These are phyloP conservation scores for Sciaenops ocellatus DNA, from an alignment of 2,797 vertebrate species.

Conservation along the genomic window DNA sequence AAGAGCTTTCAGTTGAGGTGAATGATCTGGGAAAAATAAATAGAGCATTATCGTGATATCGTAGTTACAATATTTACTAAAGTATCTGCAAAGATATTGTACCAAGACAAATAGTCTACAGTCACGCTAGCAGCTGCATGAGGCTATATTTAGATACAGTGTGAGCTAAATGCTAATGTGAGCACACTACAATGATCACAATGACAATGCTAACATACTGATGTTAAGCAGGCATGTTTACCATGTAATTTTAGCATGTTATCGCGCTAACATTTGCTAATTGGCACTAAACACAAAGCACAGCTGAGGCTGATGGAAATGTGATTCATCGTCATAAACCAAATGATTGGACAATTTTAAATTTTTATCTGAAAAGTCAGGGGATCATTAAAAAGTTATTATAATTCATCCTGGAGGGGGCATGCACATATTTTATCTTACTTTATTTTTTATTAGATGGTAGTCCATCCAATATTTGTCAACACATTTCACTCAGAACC, in stretches of 20 bases:
- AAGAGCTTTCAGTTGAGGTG: neutral
- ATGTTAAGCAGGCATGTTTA: neutral
- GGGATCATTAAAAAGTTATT: too few species aligned
- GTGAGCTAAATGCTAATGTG: neutral
- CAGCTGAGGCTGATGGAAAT: neutral
- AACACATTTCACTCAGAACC: too few species aligned
- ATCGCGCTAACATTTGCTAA: too few species aligned
- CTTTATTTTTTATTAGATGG: neutral
- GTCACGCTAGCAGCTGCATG: neutral
- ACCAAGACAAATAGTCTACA: neutral
- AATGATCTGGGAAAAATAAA: neutral
- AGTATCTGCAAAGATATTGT: neutral
- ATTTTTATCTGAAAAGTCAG: too few species aligned
- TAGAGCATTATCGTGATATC: neutral
- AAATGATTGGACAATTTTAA: too few species aligned
- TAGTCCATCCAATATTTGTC: too few species aligned
- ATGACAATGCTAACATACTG: neutral
- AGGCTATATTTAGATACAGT: neutral
- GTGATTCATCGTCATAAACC: neutral
- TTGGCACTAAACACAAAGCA: too few species aligned
- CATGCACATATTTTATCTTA: too few species aligned
- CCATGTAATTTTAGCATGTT: too few species aligned
- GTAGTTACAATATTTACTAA: neutral
- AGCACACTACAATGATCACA: too few species aligned
- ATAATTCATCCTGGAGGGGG: too few species aligned